Conservation (phyloP, 2,888 invertebrate species). For the Caenorhabditis imperialis region DNA sequence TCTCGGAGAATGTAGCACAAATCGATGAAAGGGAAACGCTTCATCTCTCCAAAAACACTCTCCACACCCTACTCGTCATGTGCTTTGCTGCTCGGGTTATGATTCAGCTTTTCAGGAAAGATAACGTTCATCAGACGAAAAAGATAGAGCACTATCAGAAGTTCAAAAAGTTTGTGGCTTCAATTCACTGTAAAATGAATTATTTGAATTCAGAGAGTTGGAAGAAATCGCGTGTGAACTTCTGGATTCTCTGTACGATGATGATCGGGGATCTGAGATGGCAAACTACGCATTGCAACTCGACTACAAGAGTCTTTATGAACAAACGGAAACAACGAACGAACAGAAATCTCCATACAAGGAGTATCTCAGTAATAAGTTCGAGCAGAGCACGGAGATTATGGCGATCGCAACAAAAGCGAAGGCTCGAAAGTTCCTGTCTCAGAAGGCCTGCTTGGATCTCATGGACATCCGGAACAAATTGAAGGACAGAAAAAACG, state of each 20-base stretch:
- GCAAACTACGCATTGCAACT: slow-evolving; percentile 4
- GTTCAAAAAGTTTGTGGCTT: slow-evolving; percentile 16
- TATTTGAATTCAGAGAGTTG: slow-evolving; percentile 2
- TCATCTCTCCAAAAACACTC: slow-evolving; percentile 10
- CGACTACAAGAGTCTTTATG: background rate
- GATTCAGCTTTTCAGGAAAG: slow-evolving; percentile 4
- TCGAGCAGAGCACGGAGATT: too few species aligned
- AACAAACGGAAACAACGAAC: too few species aligned
- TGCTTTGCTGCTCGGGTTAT: slow-evolving; percentile 35
- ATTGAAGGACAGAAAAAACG: too few species aligned
- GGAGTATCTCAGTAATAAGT: too few species aligned
- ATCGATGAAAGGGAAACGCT: background rate
- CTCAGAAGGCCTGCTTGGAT: too few species aligned
- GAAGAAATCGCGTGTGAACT: slow-evolving; percentile 10
- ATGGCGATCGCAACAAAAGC: too few species aligned
- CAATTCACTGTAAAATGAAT: too few species aligned
- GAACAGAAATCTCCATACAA: too few species aligned
- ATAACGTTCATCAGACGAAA: slow-evolving; percentile 14
- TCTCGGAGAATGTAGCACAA: background rate
- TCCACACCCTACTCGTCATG: slow-evolving; percentile 35
- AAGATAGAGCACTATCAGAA: slow-evolving; percentile 16
- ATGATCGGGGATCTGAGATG: background rate
- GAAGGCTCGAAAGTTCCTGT: background rate
- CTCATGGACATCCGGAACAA: background rate
- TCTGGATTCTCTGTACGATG: slow-evolving; percentile 9